Evolutionary conservation across 2,113 vertebrate genomes (phyloP).

Genomic region (Myotis lucifugus): DNA sequence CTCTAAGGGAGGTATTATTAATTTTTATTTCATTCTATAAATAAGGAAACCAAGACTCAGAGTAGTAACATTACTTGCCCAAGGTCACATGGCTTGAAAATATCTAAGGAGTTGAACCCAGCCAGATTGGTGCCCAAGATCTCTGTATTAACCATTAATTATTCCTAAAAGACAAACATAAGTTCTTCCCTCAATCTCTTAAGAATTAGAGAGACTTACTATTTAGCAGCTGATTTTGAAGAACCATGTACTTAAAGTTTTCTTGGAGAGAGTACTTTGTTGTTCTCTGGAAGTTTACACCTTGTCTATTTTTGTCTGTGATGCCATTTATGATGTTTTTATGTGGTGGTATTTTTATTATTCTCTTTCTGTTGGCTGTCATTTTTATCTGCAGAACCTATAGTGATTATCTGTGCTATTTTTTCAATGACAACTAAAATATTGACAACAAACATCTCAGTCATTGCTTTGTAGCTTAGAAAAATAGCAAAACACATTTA

Average conservation of each 20-base stretch:
- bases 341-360: constrained; percentile 59
- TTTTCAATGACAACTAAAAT: constrained; percentile 66
- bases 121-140: background rate
- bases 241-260: constrained; percentile 22
- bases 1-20: background rate
- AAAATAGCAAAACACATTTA: constrained; percentile 55
- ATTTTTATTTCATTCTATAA: background rate
- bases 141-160: background rate
- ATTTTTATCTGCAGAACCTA: constrained; percentile 68
- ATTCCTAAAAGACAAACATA: background rate
- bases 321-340: constrained; percentile 62
- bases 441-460: constrained; percentile 69
- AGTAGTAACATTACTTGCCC: background rate
- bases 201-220: background rate
- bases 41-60: background rate
- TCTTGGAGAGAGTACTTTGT: constrained; percentile 53
- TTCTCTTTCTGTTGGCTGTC: constrained; percentile 57
- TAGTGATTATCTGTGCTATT: constrained; percentile 60
- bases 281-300: constrained; percentile 56
- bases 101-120: background rate
- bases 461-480: constrained; percentile 46
- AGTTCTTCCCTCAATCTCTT: background rate
- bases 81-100: background rate
- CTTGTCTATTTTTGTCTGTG: constrained; percentile 65
- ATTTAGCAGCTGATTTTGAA: constrained; percentile 15